Conservation (phyloP, 2,113 vertebrate species). For the Psilopsiagon aymara region DNA sequence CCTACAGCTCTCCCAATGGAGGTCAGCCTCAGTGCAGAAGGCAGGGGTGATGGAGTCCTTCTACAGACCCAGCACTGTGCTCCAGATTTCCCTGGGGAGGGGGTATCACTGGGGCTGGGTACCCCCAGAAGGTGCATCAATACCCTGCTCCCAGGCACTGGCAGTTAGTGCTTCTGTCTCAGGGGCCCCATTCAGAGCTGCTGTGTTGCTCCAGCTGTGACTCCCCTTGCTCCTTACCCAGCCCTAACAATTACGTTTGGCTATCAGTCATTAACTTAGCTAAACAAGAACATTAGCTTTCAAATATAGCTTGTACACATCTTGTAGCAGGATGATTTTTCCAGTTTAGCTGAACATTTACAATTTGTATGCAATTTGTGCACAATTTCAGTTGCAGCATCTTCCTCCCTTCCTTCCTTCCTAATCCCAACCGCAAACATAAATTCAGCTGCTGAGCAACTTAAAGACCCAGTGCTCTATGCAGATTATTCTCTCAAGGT, state of each 20-base stretch:
- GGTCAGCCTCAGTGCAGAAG: neutral
- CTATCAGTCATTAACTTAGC: neutral
- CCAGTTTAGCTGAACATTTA: neutral
- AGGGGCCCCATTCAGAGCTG: neutral
- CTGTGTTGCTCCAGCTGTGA: neutral
- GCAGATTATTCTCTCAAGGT: neutral
- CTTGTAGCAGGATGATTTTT: neutral
- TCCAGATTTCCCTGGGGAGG: neutral
- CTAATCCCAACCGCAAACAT: neutral
- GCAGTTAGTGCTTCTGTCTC: rapidly evolving
- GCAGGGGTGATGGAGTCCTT: neutral
- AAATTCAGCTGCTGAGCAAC: neutral
- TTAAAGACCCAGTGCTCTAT: neutral
- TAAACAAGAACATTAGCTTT: neutral
- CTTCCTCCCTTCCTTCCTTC: neutral
- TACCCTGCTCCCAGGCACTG: rapidly evolving
- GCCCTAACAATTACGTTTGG: neutral
- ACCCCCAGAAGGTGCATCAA: neutral
- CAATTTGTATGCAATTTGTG: neutral
- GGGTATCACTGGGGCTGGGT: rapidly evolving
- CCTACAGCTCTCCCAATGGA: neutral
- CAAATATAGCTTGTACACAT: neutral
- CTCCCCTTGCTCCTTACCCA: neutral
- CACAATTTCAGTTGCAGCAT: neutral
- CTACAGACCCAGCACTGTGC: rapidly evolving